Percentiles rank a stretch among this genome's conserved stretches.
Conservation (phyloP, 2,797 vertebrate genomes). For the Microcaecilia unicolor region DNA sequence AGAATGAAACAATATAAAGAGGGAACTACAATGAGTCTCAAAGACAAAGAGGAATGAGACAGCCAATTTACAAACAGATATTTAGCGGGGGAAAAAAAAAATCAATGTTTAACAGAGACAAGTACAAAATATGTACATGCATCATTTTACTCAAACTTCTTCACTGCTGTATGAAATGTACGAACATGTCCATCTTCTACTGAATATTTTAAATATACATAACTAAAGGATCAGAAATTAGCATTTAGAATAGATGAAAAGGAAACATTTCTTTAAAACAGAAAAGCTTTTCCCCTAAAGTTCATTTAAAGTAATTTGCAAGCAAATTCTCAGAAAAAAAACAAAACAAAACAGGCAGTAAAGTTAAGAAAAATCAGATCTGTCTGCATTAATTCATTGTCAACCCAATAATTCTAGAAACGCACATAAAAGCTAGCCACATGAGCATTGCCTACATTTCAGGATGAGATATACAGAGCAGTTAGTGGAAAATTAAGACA, state of each 20-base stretch:
- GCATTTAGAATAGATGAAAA: slow-evolving; percentile 7
- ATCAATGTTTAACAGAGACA: too few relatives aligned
- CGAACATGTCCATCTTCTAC: too few relatives aligned
- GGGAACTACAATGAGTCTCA: too few relatives aligned
- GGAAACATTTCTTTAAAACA: slow-evolving; percentile 26
- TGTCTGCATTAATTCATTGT: slow-evolving; percentile 35
- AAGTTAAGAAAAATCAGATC: slow-evolving; percentile 30
- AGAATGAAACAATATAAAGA: too few relatives aligned
- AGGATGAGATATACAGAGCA: slow-evolving; percentile 20
- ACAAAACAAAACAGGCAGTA: slow-evolving; percentile 43
- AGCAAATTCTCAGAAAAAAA: slow-evolving; percentile 41
- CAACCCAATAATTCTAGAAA: slow-evolving; percentile 41
- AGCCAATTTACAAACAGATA: too few relatives aligned
- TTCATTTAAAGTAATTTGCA: slow-evolving; percentile 33
- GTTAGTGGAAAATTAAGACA: slow-evolving; percentile 44
- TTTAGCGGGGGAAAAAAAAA: too few relatives aligned
- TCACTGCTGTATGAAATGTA: too few relatives aligned
- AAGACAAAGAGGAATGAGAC: too few relatives aligned
- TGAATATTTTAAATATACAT: too few relatives aligned
- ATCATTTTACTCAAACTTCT: too few relatives aligned
- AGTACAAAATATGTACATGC: too few relatives aligned
- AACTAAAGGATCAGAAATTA: neutral
- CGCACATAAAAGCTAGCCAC: slow-evolving; percentile 21
- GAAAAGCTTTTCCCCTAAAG: slow-evolving; percentile 32
- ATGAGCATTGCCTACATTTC: slow-evolving; percentile 25